Evolutionary conservation across 1,140 invertebrate genomes (phyloP).

Genomic region (Panonychus citri): DNA sequence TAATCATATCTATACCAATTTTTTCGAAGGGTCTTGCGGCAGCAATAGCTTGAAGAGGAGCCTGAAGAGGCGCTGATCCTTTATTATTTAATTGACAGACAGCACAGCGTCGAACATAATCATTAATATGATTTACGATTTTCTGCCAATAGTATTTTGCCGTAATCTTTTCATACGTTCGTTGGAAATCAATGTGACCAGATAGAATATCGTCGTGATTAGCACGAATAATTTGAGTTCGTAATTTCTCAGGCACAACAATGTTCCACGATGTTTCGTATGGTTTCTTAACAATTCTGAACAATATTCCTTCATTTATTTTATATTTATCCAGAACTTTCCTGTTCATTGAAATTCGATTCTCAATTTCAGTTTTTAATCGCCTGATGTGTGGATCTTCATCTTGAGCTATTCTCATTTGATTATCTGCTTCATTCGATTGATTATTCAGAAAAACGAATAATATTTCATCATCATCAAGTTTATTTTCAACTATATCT

Average conservation of each 20-base stretch:
- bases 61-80: background rate
- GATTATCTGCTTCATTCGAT: no score
- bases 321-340: background rate
- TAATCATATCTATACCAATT: constrained; percentile 17
- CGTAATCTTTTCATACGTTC: constrained; percentile 10
- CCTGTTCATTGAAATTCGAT: background rate
- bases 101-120: constrained; percentile 12
- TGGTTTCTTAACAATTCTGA: background rate
- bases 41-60: constrained; percentile 7
- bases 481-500: background rate
- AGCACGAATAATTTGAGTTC: background rate
- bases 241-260: constrained; percentile 1
- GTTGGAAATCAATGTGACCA: constrained; percentile 12
- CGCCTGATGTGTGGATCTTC: no score
- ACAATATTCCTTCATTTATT: background rate
- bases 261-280: background rate
- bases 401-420: no score
- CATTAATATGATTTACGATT: constrained; percentile 5
- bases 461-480: background rate
- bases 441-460: no score
- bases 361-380: no score
- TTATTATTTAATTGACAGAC: constrained; percentile 7
- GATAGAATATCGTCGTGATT: constrained; percentile 4
- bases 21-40: constrained; percentile 10
- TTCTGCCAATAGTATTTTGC: constrained; percentile 14